These are phyloP conservation scores for Euzophera pinguis DNA, from an alignment of 2,888 invertebrate genomes.

Conservation along the genomic window DNA sequence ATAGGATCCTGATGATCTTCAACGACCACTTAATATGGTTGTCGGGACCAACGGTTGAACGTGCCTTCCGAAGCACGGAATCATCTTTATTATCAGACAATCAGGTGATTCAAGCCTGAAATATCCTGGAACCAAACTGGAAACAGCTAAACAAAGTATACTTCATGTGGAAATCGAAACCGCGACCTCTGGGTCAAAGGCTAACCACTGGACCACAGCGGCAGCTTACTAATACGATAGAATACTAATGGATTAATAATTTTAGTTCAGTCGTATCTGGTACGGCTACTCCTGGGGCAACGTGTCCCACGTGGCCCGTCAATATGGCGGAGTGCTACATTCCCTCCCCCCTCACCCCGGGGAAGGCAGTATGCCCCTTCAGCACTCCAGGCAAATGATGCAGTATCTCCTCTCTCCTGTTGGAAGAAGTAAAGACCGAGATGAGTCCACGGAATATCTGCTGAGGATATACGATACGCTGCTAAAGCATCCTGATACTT, in stretches of 20 bases:
- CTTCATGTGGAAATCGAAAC: no score
- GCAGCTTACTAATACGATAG: background rate
- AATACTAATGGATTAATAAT: conserved; percentile 1
- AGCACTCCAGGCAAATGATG: conserved; percentile 79
- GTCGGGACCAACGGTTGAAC: no score
- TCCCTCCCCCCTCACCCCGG: conserved; percentile 80
- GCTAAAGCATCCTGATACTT: conserved; percentile 78
- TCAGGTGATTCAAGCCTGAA: no score
- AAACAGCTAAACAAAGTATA: no score
- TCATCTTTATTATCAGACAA: no score
- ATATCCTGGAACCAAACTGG: no score
- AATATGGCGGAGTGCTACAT: conserved; percentile 77
- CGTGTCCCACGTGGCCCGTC: conserved; percentile 75
- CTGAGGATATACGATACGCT: conserved; percentile 75
- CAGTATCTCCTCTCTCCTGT: conserved; percentile 67
- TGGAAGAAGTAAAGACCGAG: conserved; percentile 48
- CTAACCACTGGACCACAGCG: no score
- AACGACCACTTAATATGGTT: no score
- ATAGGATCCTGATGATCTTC: no score
- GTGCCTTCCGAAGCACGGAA: no score
- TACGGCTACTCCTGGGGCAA: conserved; percentile 83
- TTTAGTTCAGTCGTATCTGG: conserved; percentile 64
- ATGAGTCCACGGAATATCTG: conserved; percentile 82
- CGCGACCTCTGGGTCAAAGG: no score
- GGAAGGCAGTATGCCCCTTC: conserved; percentile 82